A percentile compares a stretch with the other conserved stretches of the same genome.
Evolutionary conservation across 2,113 vertebrate species (phyloP).

Genomic region (Anguilla japonica): DNA sequence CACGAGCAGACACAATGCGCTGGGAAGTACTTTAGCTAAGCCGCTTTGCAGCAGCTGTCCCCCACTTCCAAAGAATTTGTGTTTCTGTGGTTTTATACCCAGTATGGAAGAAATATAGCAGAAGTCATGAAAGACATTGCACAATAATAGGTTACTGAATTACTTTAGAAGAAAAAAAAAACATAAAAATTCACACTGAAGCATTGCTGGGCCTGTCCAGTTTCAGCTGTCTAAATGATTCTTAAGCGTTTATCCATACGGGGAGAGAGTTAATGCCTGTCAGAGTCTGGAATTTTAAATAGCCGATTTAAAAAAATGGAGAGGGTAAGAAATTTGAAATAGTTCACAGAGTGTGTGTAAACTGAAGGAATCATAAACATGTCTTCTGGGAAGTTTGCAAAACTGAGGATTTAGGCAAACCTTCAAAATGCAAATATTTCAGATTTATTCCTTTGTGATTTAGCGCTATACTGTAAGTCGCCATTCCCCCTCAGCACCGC

Average conservation of each 20-base stretch:
- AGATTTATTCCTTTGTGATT: background rate
- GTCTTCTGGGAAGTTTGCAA: constrained; percentile 23
- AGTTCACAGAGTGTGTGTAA: constrained; percentile 40
- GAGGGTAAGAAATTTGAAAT: constrained; percentile 35
- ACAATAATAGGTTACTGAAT: constrained; percentile 25
- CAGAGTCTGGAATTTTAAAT: constrained; percentile 48
- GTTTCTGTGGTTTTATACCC: constrained; percentile 4
- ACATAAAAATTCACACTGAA: constrained; percentile 16
- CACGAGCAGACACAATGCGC: background rate
- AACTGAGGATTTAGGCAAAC: background rate
- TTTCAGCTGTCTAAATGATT: constrained; percentile 2
- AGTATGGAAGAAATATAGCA: constrained; percentile 15
- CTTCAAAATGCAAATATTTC: no score
- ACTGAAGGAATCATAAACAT: constrained; percentile 36
- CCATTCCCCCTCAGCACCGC: no score
- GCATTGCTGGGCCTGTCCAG: background rate
- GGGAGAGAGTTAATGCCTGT: constrained; percentile 30
- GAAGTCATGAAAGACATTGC: constrained; percentile 38
- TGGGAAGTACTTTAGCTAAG: background rate
- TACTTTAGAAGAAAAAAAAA: constrained; percentile 12
- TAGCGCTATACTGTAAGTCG: no score
- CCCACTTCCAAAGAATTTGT: constrained; percentile 18
- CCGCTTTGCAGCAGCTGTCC: constrained; percentile 30
- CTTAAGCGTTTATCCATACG: constrained; percentile 25
- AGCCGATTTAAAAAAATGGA: constrained; percentile 41